Conservation (phyloP, 2,888 invertebrate genomes). For the Neocrepidodera transversa region DNA sequence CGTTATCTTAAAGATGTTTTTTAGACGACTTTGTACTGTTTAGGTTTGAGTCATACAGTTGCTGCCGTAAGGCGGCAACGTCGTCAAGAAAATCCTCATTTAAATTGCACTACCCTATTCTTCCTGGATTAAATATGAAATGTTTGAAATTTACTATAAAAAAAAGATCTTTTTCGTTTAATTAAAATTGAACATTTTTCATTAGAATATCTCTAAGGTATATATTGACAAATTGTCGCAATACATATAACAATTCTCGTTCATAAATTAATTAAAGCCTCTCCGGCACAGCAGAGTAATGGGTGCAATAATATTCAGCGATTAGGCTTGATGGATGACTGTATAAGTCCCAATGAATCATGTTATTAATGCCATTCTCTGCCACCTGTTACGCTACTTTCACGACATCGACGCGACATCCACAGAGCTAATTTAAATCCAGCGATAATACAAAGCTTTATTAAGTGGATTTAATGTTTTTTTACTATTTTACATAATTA, state of each 20-base stretch:
- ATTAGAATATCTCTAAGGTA: not conserved
- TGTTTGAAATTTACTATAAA: not conserved
- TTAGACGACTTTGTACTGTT: too few species aligned
- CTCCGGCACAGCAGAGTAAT: conserved; percentile 1
- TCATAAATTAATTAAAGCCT: conserved; percentile 18
- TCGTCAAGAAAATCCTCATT: too few species aligned
- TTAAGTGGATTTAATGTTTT: not conserved
- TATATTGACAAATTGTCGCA: conserved; percentile 3
- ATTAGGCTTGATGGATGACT: conserved; percentile 11
- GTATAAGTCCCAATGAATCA: conserved; percentile 19
- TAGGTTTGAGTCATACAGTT: too few species aligned
- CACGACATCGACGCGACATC: not conserved
- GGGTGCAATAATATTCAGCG: conserved; percentile 12
- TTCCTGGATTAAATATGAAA: not conserved
- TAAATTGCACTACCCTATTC: too few species aligned
- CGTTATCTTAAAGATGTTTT: too few species aligned
- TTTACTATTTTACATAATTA: too few species aligned
- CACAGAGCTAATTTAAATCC: not conserved
- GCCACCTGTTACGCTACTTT: conserved; percentile 9
- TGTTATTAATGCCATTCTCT: conserved; percentile 10
- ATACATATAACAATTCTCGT: not conserved
- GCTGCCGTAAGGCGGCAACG: too few species aligned
- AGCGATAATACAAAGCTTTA: not conserved
- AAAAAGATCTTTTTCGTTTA: not conserved
- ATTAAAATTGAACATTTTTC: not conserved